Evolutionary conservation across 2,113 vertebrate genomes (phyloP).

Genomic region (Syrmaticus mikado): DNA sequence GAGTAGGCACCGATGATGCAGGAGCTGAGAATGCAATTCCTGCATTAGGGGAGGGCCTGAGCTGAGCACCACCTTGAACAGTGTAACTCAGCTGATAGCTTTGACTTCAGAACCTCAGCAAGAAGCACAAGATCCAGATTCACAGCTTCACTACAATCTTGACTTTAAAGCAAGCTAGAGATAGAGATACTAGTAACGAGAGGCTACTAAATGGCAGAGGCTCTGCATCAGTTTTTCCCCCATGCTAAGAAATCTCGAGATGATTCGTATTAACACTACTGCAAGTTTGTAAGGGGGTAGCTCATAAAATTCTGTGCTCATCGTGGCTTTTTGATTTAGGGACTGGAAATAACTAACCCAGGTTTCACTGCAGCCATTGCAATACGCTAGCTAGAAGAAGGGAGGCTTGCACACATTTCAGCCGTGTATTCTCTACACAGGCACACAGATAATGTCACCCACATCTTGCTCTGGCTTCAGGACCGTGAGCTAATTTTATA

Average conservation of each 20-base stretch:
- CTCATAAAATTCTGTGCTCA: neutral
- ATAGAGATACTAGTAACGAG: neutral
- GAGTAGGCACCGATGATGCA: neutral
- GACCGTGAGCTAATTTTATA: slow-evolving; percentile 44
- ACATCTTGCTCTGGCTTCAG: slow-evolving; percentile 3
- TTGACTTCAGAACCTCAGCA: neutral
- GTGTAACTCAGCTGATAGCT: neutral
- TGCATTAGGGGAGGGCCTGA: neutral
- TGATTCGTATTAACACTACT: neutral
- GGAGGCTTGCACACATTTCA: neutral
- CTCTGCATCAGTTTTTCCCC: neutral
- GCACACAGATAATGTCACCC: neutral
- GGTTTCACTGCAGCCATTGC: neutral
- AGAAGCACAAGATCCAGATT: neutral
- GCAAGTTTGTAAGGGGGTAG: neutral
- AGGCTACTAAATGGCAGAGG: neutral
- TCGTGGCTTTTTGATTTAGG: neutral
- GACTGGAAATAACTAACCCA: neutral
- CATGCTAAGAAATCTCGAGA: neutral
- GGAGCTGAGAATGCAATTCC: neutral
- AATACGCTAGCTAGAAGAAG: neutral
- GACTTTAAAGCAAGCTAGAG: neutral
- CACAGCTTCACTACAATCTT: neutral
- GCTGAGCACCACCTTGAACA: neutral
- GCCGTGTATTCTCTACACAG: neutral